Percentiles rank a stretch among this genome's conserved stretches.
phyloP scores from a whole-genome alignment of 2,797 vertebrate genomes.

The Acropternis orthonyx region DNA sequence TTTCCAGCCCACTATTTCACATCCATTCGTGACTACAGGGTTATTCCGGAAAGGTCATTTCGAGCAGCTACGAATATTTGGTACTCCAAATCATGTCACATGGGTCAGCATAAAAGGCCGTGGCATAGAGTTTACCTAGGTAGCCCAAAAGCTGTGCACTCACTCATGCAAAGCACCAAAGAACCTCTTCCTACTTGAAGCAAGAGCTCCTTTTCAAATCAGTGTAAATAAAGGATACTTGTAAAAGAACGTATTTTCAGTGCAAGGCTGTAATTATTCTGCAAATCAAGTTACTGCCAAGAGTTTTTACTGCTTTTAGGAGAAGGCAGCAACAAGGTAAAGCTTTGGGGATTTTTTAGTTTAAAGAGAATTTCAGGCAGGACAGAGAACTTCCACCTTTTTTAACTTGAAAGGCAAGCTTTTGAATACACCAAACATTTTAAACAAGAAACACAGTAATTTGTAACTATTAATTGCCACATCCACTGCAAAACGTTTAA shows the following conservation, averaged over 20 bases:
- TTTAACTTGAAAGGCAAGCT: not conserved
- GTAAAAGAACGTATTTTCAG: not conserved
- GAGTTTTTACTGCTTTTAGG: not conserved
- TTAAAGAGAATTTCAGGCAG: not conserved
- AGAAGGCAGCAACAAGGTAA: not conserved
- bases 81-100: not conserved
- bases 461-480: not conserved
- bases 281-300: not conserved
- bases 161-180: not conserved
- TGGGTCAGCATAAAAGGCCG: not conserved
- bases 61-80: not conserved
- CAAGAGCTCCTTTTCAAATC: not conserved
- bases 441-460: not conserved
- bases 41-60: not conserved
- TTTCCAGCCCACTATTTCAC: not conserved
- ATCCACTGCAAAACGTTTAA: not conserved
- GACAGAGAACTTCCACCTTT: not conserved
- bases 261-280: not conserved
- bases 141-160: not conserved
- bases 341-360: not conserved
- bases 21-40: not conserved
- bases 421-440: not conserved
- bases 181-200: not conserved
- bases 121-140: not conserved
- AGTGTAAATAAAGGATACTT: not conserved